phyloP scores from a whole-genome alignment of 2,113 vertebrate genomes.

The Vulpes vulpes region DNA sequence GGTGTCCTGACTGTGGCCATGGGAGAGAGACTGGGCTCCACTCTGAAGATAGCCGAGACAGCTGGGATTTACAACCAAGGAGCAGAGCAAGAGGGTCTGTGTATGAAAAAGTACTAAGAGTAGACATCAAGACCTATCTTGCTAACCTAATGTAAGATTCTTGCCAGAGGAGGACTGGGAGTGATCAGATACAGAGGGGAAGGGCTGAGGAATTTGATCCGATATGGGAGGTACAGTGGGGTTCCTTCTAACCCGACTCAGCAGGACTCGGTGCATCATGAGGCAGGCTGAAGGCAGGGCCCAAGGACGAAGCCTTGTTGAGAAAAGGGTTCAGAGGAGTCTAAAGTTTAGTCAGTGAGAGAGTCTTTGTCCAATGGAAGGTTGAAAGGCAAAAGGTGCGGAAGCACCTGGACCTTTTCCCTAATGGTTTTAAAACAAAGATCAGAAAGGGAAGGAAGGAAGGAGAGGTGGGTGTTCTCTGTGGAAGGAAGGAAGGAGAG shows the following conservation, averaged over 20 bases:
- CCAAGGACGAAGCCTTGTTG: fast-evolving
- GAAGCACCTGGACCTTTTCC: background rate
- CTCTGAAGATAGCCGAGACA: background rate
- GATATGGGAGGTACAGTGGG: background rate
- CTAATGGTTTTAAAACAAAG: background rate
- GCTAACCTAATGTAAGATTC: background rate
- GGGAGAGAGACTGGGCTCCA: background rate
- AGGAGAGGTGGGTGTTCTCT: background rate
- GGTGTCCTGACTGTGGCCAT: background rate
- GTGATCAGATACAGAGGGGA: too few species aligned
- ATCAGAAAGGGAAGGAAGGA: background rate
- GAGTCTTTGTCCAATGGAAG: background rate
- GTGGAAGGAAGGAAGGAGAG: background rate
- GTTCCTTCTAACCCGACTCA: background rate
- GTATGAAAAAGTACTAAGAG: background rate
- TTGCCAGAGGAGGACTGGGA: background rate
- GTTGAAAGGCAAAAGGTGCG: background rate
- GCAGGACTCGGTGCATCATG: background rate
- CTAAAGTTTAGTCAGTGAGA: background rate
- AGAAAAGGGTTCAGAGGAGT: background rate
- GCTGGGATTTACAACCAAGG: background rate
- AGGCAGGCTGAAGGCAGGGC: background rate
- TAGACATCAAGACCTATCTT: background rate
- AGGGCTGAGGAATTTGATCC: background rate
- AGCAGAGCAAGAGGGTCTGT: background rate